Evolutionary conservation across 1,140 invertebrate species (phyloP), one percentile per base, ranked within the genome.

Genomic region (Lepidurus arcticus): DNA sequence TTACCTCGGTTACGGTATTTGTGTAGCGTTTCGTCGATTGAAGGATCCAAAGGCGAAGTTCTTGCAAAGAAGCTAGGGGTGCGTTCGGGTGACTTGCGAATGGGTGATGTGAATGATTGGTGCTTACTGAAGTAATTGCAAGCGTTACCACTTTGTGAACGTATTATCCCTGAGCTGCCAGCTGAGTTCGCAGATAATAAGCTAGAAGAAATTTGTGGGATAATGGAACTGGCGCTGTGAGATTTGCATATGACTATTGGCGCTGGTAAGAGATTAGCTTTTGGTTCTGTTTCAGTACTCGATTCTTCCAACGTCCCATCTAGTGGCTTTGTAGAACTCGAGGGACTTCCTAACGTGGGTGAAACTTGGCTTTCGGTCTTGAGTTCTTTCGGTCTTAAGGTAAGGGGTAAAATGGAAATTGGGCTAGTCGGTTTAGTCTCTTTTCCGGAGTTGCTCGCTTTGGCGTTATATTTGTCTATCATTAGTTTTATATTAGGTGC

Each of bases 401-500:
- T 90, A 7, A 85, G 86, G 9, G 87, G 87, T 13, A 88, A 65
- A 42, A 44, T 74, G 42, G 42, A 88, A 80, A 88, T 89, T 75
- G 85, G 84, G 45, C 83, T 83, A 24, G 84, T 85, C 65, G 79
- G 82, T 13, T 79, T 73, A 21, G 78, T 73, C 13, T 84, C 85
- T 77, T 83, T 81, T 75, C 85, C 85, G 82, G 87, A 86, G 82
- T 88, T 87, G 77, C 87, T 87, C 21, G 88, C 84, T 80, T 87
- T 88, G 82, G 86, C 87, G 81, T 91, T 90, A 81, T 91, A 91
- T 80, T 87, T 86, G 77, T 88, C 88, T 80, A 91, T 89, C 89
- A 91, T 91, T 79, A 90, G 87, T 73, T 88, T 84, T 53, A 91
- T 90, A 77, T 88, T 89, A 1, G 90, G 90, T 1, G 90, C 88